Base-by-base conservation (phyloP, 1,140 invertebrate genomes). In the Drosophila bocqueti region DNA sequence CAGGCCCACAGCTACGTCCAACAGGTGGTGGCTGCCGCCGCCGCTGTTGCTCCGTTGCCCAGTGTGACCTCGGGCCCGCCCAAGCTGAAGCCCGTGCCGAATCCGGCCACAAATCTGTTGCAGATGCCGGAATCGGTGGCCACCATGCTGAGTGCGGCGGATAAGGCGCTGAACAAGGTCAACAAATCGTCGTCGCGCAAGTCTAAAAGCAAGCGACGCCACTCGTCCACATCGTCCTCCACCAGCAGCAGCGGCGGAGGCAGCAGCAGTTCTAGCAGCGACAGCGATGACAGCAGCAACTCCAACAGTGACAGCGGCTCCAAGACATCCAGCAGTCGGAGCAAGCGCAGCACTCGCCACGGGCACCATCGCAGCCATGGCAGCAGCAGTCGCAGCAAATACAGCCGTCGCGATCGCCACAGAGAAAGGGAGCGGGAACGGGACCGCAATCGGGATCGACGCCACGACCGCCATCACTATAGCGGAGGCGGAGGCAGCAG, bases 101-200 rank as follows among this genome's bases (percentile, higher is more conserved):
- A 90, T 91, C 72, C 66, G 45, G 86, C 85, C 8, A 90, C 86
- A 2, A 82, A 86, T 61, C 67, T 90, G 24, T 45, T 90, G n/a
- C 85, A 90, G 29, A 90, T 91, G 76, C 85, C 85, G 1, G 86
- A 90, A 36, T 74, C 81, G 4, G 79, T 90, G 45, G 69, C 79
- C 6, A 85, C 29, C 21, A 85, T 90, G 72, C 46, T 90, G 2
- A 85, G 38, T 43, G 85, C 85, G 29, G 86, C 85, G 1, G 82
- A 90, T 26, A 90, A 90, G 45, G 85, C 86, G 2, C 76, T 90
- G 3, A 61, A 80, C 16, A 90, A 90, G 38, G 85, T 66, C 29
- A 74, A 63, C 42, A 90, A 82, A 64, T 54, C 85, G 38, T 63
- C 81, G 6, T 63, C 81, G 6, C 69, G 66, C 15, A 89, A 69